Evolutionary conservation across 2,797 vertebrate genomes (phyloP), one percentile per base, ranked within the genome.

Genomic region (Hylomyscus alleni): DNA sequence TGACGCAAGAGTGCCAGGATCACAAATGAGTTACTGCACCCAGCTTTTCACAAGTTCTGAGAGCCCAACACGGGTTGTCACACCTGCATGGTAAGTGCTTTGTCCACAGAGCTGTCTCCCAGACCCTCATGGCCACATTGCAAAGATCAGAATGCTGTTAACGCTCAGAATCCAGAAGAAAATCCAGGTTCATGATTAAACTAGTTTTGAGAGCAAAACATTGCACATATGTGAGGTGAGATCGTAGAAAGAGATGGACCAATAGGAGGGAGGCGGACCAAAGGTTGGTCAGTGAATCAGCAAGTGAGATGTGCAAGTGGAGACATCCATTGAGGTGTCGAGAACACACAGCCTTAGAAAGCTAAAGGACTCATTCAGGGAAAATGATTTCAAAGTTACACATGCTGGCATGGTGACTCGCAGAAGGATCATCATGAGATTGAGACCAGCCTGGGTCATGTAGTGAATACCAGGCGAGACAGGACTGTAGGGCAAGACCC

Each of bases 91-190:
- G 19, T n/a, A 26, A 67, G 6, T 50, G 44, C 62, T 86, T n/a
- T 24, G 31, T 5, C 9, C 40, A 50, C 7, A 20, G 60, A 67
- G 19, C 60, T 24, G 2, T 24, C 11, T 47, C 44, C 31, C 8
- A 72, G 31, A 34, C 7, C 65, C 13, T 26, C 47, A 17, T 19
- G 67, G 22, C 22, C n/a, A 29, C 50, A 54, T 17, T 73, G 58
- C 31, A 67, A 67, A 47, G 52, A 17, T 86, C 6, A 31, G 15
- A 80, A 22, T 44, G 37, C 29, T 15, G 34, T n/a, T 81, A 81
- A 73, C 65, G 54, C 56, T 89, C 37, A 73, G 93, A 94, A 34
- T 17, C 69, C 72, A 80, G 37, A 58, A 37, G 84, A 65, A 91
- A 76, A 10, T n/a, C n/a, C 34, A 56, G n/a, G 54, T 19, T 85